Percentiles rank a stretch among this genome's conserved stretches.
Evolutionary conservation across 1,140 invertebrate species (phyloP).

Genomic region (Theocolax elegans): DNA sequence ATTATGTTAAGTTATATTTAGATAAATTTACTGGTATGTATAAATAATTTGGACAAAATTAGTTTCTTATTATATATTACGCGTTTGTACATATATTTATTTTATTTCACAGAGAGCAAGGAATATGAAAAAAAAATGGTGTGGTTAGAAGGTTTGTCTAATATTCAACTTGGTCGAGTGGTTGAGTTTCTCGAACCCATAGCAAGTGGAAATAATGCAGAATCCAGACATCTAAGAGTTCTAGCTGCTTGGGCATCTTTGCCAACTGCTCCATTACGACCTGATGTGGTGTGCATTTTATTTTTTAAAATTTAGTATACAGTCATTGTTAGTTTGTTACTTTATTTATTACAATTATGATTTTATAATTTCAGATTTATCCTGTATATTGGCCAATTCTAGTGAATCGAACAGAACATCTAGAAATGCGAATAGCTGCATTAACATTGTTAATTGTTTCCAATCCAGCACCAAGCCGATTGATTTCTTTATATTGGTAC

Average conservation of each 20-base stretch:
- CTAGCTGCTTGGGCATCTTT: constrained; percentile 73
- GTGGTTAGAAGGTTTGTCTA: constrained; percentile 76
- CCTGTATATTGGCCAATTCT: constrained; percentile 77
- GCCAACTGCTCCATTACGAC: constrained; percentile 66
- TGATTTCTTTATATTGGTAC: constrained; percentile 76
- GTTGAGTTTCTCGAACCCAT: constrained; percentile 73
- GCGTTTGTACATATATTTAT: background rate
- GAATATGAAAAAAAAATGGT: constrained; percentile 76
- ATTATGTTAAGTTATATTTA: constrained; percentile 76
- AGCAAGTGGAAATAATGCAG: constrained; percentile 63
- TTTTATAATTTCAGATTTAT: constrained; percentile 64
- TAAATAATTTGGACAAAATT: background rate
- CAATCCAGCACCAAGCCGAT: constrained; percentile 72
- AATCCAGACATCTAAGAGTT: constrained; percentile 70
- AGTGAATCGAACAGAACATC: constrained; percentile 73
- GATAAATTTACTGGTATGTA: constrained; percentile 71
- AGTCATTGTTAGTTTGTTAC: constrained; percentile 27
- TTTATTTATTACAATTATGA: background rate
- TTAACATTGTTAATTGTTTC: constrained; percentile 73
- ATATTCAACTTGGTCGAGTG: constrained; percentile 72
- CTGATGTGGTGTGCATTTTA: constrained; percentile 67
- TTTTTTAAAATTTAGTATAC: background rate
- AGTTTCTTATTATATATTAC: background rate
- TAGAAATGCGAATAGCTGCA: constrained; percentile 75
- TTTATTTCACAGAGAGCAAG: constrained; percentile 70